Base-by-base conservation (phyloP, 2,797 vertebrate species). In the Diplodus sargus region DNA sequence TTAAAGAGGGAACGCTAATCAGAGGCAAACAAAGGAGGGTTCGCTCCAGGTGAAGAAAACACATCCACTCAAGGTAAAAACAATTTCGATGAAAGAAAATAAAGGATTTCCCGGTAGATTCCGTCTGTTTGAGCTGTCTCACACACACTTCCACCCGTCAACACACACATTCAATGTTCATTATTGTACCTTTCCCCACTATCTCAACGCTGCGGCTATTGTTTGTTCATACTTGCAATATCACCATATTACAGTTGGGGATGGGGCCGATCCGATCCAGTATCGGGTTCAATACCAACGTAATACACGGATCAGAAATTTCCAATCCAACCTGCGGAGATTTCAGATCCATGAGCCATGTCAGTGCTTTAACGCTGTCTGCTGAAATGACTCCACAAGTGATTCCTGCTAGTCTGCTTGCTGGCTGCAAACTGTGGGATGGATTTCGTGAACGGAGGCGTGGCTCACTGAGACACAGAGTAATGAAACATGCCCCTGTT, bases 91-190 rank as follows among this genome's bases (percentile, higher is more conserved):
- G 48, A 76, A 67, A 47, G 4, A 22, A 28, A 66, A 69, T 47
- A 12, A 17, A 60, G 30, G 18, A 60, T 22, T 64, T 69, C 25
- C 2, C 17, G 15, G 39, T 28, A 52, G 64, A 64, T 42, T 34
- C 43, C 25, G 43, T 56, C 64, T 70, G 64, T 70, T 68, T 74
- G 66, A 70, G 75, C 42, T 45, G 34, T 60, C 47, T 47, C 51
- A 34, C 22, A 16, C 42, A 20, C 56, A 57, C 20, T 39, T 18
- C 6, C 20, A 23, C 18, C 34, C 10, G 30, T 53, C 12, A 60
- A 43, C 25, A 64, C 25, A 70, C 28, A 62, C 4, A 51, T 28
- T 28, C 28, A 28, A 0, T 53, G n/a, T 25, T 39, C 39, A 66
- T 53, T 47, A 20, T 4, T 51, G 30, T 22, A 25, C 18, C 25